phyloP scores from a whole-genome alignment of 2,113 vertebrate genomes.

The Octodon degus region DNA sequence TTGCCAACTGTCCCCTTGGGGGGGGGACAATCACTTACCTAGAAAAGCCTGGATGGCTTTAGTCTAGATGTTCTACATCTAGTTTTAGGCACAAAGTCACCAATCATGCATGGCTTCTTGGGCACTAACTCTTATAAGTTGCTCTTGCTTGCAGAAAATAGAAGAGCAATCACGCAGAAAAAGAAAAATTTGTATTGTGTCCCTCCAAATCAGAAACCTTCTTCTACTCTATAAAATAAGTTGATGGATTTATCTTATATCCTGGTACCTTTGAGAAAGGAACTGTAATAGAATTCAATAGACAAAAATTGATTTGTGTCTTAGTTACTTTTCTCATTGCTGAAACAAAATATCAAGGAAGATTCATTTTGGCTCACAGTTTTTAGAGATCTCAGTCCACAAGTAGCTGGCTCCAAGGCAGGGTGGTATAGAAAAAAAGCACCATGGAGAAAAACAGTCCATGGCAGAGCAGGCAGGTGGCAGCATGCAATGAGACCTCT shows the following conservation, averaged over 20 bases:
- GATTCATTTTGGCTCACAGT: neutral
- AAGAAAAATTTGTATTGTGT: neutral
- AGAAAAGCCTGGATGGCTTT: neutral
- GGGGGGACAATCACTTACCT: neutral
- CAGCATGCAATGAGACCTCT: neutral
- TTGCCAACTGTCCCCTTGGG: neutral
- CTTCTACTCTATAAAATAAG: conserved; percentile 18
- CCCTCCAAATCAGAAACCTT: neutral
- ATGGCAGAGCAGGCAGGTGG: neutral
- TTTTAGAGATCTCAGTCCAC: neutral
- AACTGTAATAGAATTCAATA: neutral
- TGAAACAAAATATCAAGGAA: neutral
- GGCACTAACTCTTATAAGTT: neutral
- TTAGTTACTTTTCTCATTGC: neutral
- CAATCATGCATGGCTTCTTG: neutral
- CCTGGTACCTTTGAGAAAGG: neutral
- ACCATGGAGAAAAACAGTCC: neutral
- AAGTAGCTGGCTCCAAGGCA: neutral
- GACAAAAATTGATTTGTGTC: neutral
- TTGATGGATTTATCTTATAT: neutral
- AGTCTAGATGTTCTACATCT: neutral
- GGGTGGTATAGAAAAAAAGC: neutral
- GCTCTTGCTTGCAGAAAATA: neutral
- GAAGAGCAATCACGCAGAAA: neutral
- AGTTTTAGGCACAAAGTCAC: neutral